Conservation (phyloP, 2,888 invertebrate species). For the Anorthoa munda region DNA sequence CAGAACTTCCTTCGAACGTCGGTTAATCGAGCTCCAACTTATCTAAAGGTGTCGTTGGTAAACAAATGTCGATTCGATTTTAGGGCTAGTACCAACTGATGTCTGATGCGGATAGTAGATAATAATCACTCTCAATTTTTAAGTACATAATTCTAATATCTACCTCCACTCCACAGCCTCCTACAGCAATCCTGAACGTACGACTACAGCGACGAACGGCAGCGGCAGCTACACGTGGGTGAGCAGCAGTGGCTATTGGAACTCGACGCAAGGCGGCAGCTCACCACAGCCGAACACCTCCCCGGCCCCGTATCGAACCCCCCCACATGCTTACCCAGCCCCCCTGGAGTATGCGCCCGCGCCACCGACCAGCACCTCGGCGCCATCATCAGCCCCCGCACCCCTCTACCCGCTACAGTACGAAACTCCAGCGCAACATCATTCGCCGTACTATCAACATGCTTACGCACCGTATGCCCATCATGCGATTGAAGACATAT, state of each 20-base stretch:
- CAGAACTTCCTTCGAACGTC: no score
- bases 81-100: no score
- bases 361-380: conserved; percentile 78
- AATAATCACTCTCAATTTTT: not conserved
- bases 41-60: no score
- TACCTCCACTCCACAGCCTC: conserved; percentile 76
- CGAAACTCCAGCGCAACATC: conserved; percentile 84
- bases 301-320: conserved; percentile 86
- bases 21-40: no score
- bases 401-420: conserved; percentile 87
- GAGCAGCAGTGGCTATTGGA: conserved; percentile 86
- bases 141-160: not conserved
- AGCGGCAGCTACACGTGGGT: conserved; percentile 86
- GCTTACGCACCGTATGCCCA: conserved; percentile 88
- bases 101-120: no score
- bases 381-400: conserved; percentile 81
- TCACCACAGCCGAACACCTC: conserved; percentile 86
- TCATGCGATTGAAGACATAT: conserved; percentile 88
- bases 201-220: conserved; percentile 80
- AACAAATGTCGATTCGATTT: no score
- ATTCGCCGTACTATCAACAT: conserved; percentile 88
- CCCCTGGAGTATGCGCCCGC: conserved; percentile 85
- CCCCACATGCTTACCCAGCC: conserved; percentile 87
- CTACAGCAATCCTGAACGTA: conserved; percentile 83
- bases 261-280: conserved; percentile 81